Evolutionary conservation across 64 coral and sea anemone genomes (phyloP).

Genomic region (Pachyseris speciosa): DNA sequence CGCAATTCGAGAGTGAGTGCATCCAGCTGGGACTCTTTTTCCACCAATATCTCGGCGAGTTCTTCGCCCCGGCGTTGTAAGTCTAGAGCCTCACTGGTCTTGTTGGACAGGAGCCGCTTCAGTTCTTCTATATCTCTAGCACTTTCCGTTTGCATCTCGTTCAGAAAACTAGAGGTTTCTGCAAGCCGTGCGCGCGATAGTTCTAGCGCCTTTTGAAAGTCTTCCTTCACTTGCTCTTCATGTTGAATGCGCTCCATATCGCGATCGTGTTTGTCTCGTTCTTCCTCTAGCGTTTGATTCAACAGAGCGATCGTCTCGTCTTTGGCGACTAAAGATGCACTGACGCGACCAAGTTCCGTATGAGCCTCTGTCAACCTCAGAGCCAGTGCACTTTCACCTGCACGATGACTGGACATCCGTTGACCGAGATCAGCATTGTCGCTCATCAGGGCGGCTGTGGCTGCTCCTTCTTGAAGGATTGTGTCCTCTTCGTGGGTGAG

Average conservation of each 20-base stretch:
- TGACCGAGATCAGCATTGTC: not conserved
- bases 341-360: not conserved
- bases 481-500: not conserved
- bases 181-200: no score
- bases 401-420: not conserved
- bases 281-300: not conserved
- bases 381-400: not conserved
- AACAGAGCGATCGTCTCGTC: not conserved
- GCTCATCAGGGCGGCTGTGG: not conserved
- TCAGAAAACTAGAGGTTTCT: no score
- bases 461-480: not conserved
- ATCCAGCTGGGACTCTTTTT: no score
- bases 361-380: not conserved
- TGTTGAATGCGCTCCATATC: not conserved
- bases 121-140: no score
- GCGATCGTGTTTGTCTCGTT: not conserved
- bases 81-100: no score
- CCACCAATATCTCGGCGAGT: no score
- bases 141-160: no score
- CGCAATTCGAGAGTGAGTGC: no score
- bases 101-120: no score
- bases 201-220: no score
- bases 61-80: no score
- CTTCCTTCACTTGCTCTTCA: not conserved
- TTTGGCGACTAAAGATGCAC: not conserved